phyloP scores from a whole-genome alignment of 2,888 invertebrate genomes.

The Lysandra bellargus region DNA sequence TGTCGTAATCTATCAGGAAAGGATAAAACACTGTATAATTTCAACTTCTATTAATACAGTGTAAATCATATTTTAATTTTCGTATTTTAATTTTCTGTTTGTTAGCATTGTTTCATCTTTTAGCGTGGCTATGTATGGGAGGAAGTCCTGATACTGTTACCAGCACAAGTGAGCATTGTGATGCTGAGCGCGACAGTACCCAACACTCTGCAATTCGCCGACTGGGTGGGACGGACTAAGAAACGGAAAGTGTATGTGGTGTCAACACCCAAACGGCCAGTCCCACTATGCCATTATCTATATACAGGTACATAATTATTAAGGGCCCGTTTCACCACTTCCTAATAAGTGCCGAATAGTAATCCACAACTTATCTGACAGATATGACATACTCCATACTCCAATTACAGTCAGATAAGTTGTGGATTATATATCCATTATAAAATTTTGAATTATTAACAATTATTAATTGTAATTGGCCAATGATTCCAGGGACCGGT shows the following conservation, averaged over 20 bases:
- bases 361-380: too few species aligned
- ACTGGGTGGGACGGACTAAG: slow-evolving; percentile 94
- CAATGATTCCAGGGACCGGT: slow-evolving; percentile 73
- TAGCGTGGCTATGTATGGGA: slow-evolving; percentile 99
- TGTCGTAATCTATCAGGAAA: too few species aligned
- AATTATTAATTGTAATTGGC: not conserved
- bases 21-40: too few species aligned
- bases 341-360: too few species aligned
- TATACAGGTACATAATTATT: slow-evolving; percentile 83
- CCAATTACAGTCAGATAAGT: too few species aligned
- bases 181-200: slow-evolving; percentile 99
- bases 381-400: too few species aligned
- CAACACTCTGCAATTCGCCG: slow-evolving; percentile 97
- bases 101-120: slow-evolving; percentile 27
- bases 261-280: slow-evolving; percentile 94
- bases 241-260: slow-evolving; percentile 95
- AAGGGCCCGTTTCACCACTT: too few species aligned
- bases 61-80: too few species aligned
- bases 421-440: not conserved
- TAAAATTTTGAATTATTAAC: not conserved
- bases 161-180: slow-evolving; percentile 96
- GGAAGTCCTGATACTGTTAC: slow-evolving; percentile 97
- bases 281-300: slow-evolving; percentile 96
- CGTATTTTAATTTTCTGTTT: too few species aligned
- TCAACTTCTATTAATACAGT: too few species aligned